Base-by-base conservation (phyloP, 2,797 vertebrate species). In the Pelochelys cantorii region DNA sequence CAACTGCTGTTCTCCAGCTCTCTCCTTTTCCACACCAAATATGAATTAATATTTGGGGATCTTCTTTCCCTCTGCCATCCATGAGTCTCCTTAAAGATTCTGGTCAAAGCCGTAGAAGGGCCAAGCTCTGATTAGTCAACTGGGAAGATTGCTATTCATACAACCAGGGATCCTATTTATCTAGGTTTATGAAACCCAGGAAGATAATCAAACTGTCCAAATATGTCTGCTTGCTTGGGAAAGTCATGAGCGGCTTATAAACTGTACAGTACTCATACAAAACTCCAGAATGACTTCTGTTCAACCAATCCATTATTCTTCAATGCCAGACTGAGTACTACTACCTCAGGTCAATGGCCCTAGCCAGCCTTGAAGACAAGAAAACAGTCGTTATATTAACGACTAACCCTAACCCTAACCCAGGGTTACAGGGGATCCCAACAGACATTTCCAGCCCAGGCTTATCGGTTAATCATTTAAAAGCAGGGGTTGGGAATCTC, bases 401-500 rank as follows among this genome's bases (percentile, higher is more conserved):
- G n/a, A n/a, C n/a, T n/a, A n/a, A n/a, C n/a, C n/a, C n/a, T n/a
- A n/a, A n/a, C n/a, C n/a, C n/a, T n/a, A n/a, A n/a, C n/a, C n/a
- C n/a, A 22, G 31, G 92, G 62, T 34, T 81, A 53, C 82, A 92
- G 79, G 79, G 81, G 90, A 25, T 53, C 56, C 77, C 54, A 81
- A 5, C 27, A 20, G n/a, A 56, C 59, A 79, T 90, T 79, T 65
- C 68, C 86, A 11, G 57, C 2, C 75, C 55, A 79, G 3, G 3
- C 65, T 68, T 86, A 83, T 88, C 65, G 79, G 42, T 48, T 48
- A 48, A 48, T 48, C 42, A 48, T 48, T 48, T 48, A 48, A 48
- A 48, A 48, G 42, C 42, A 48, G 42, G 42, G 42, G 42, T 48
- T 48, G 42, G 42, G 42, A 48, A 48, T 48, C 42, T 48, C 42